These are phyloP conservation scores for Chymomyza caudatula DNA, from an alignment of 2,888 invertebrate genomes.

Conservation along the genomic window DNA sequence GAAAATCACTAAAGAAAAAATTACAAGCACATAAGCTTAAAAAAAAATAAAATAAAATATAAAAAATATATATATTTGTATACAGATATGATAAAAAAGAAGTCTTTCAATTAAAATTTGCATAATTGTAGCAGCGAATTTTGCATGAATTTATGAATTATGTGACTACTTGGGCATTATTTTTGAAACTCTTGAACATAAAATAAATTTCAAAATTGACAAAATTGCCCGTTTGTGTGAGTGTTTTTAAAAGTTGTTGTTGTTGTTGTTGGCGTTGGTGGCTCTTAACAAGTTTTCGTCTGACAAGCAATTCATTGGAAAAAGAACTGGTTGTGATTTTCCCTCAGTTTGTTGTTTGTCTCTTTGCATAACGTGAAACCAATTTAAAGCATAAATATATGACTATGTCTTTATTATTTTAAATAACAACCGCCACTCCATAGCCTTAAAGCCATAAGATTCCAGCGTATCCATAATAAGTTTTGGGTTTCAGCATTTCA, in stretches of 20 bases:
- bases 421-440: slow-evolving; percentile 24
- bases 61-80: background rate
- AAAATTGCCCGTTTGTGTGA: slow-evolving; percentile 49
- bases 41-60: slow-evolving; percentile 2
- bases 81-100: slow-evolving; percentile 22
- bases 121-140: slow-evolving; percentile 65
- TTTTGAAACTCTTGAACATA: slow-evolving; percentile 64
- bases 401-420: slow-evolving; percentile 65
- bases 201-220: slow-evolving; percentile 70
- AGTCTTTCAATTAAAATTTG: slow-evolving; percentile 70
- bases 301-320: slow-evolving; percentile 44
- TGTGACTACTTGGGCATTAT: slow-evolving; percentile 69
- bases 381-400: slow-evolving; percentile 62
- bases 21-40: slow-evolving; percentile 24
- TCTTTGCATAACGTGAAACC: slow-evolving; percentile 57
- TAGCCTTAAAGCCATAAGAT: background rate
- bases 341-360: slow-evolving; percentile 32
- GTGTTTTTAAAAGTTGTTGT: slow-evolving; percentile 42
- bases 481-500: background rate
- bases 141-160: slow-evolving; percentile 73
- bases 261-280: slow-evolving; percentile 5
- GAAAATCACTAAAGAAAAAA: background rate
- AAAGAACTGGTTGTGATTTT: slow-evolving; percentile 52
- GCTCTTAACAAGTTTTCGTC: slow-evolving; percentile 9
- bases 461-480: background rate